Conservation (phyloP, 2,888 invertebrate species). For the Lysandra coridon region DNA sequence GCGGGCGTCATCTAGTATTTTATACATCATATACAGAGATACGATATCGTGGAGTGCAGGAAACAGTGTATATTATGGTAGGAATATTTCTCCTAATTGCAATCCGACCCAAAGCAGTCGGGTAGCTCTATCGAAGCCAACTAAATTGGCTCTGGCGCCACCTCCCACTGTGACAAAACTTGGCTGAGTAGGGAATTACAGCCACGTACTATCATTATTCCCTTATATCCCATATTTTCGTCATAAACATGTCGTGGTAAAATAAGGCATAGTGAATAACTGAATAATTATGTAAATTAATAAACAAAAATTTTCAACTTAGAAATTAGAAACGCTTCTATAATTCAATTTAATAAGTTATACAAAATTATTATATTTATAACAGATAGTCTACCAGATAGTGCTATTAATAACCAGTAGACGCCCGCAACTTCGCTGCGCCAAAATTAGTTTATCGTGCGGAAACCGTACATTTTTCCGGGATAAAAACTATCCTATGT, state of each 20-base stretch:
- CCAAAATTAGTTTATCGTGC: no score
- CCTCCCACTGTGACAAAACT: slow-evolving; percentile 16
- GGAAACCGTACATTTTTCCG: no score
- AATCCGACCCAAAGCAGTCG: background rate
- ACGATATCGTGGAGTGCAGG: background rate
- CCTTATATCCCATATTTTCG: background rate
- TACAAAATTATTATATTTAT: no score
- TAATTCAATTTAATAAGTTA: no score
- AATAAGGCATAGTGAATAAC: background rate
- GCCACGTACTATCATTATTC: background rate
- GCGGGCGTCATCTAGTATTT: no score
- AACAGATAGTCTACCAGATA: no score
- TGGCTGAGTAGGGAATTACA: background rate
- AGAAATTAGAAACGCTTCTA: no score
- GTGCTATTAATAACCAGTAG: no score
- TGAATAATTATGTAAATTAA: no score
- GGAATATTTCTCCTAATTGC: background rate
- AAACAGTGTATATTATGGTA: background rate
- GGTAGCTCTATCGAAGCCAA: background rate
- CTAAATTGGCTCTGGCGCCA: slow-evolving; percentile 18
- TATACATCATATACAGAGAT: background rate
- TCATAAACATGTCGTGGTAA: background rate
- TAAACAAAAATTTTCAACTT: no score
- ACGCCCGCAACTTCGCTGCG: no score
- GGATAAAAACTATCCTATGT: no score